Evolutionary conservation across 2,113 vertebrate species (phyloP), one percentile per base, ranked within the genome.

Genomic region (Danio rerio): DNA sequence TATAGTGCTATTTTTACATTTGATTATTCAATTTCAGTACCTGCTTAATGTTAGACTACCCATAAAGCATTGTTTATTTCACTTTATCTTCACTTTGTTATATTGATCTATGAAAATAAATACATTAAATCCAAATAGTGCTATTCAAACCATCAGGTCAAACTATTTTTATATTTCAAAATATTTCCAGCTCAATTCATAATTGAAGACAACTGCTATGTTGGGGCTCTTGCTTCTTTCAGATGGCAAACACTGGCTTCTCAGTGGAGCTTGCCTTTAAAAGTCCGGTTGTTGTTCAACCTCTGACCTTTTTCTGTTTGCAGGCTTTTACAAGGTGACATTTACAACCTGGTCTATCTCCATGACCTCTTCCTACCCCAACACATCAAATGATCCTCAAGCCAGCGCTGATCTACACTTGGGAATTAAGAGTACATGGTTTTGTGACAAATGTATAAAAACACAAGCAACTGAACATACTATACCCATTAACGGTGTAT

Each of bases 291-390:
- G 86, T 86, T 50, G 83, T 83, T 91, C 87, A 85, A 89, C 90
- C 87, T 90, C 84, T 70, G 82, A 93, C 92, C 89, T 81, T 10
- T 78, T 85, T 88, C 86, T 89, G 91, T 92, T 92, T 88, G 89
- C 88, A 43, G 83, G 87, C 85, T 86, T 93, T 92, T 92, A 92
- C 89, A 92, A 89, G 90, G 84, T 83, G 85, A 90, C 90, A 88
- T 91, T 93, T 90, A 93, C 89, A 89, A 88, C 86, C 52, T 79
- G 83, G 84, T 85, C 84, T 40, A 9, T 82, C 81, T 73, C 78
- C 86, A 90, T 20, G 59, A 88, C 85, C 84, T 86, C 76, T 59
- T 84, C 82, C 82, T 74, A 86, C 88, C 84, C 88, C 40, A 18
- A 40, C 52, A 72, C 55, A 55, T 70, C 42, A 43, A 31, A 11